Conservation (phyloP, 2,888 invertebrate genomes). For the Anodontia alba region DNA sequence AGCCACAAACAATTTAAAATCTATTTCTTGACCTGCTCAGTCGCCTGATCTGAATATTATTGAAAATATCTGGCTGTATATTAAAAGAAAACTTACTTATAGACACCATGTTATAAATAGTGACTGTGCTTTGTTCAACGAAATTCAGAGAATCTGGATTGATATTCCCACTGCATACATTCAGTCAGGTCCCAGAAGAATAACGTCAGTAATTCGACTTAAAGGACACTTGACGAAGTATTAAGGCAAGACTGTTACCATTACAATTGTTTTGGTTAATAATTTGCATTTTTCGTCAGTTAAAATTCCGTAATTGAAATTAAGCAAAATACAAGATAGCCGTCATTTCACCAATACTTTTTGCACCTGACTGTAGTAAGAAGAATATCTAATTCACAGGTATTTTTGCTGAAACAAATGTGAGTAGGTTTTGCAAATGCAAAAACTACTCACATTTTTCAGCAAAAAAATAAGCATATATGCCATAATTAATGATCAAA, state of each 20-base stretch:
- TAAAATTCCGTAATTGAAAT: not conserved
- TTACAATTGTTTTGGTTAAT: not conserved
- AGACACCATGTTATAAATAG: constrained; percentile 11
- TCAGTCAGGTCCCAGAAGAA: not conserved
- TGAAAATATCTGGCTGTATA: too few relatives aligned
- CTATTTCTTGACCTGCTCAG: too few relatives aligned
- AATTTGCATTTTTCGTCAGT: not conserved
- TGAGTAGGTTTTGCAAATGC: too few relatives aligned
- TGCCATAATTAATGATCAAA: too few relatives aligned
- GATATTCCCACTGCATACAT: constrained; percentile 2
- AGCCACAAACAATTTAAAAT: too few relatives aligned
- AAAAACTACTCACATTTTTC: too few relatives aligned
- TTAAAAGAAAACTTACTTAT: not conserved
- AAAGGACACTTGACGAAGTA: constrained; percentile 12
- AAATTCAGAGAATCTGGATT: constrained; percentile 4
- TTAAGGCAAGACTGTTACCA: constrained; percentile 2
- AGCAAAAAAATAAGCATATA: too few relatives aligned
- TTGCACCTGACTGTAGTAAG: constrained; percentile 12
- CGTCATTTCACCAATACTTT: too few relatives aligned
- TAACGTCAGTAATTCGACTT: too few relatives aligned
- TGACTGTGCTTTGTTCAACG: not conserved
- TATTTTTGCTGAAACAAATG: too few relatives aligned
- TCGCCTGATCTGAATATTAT: too few relatives aligned
- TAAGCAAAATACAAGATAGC: not conserved
- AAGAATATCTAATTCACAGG: too few relatives aligned